Percentiles rank a stretch among this genome's conserved stretches.
Conservation (phyloP, 1,140 invertebrate genomes). For the Eueides isabella region DNA sequence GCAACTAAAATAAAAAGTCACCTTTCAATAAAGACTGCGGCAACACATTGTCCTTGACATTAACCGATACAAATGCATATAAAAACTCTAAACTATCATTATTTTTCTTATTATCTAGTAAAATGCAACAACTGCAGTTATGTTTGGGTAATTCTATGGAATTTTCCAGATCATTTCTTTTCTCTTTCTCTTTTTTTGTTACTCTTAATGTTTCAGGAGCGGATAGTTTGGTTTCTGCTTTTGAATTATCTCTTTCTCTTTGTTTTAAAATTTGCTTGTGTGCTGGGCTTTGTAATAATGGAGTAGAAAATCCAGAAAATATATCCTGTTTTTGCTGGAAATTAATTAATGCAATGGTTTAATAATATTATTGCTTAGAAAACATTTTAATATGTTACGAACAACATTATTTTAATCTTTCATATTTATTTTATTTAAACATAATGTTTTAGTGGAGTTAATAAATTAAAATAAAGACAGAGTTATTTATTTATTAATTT, state of each 20-base stretch:
- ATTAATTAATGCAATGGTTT: neutral
- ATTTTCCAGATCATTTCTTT: conserved; percentile 14
- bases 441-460: no score
- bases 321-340: conserved; percentile 71
- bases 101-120: conserved; percentile 36
- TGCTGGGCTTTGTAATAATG: conserved; percentile 44
- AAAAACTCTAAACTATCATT: conserved; percentile 59
- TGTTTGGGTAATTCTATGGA: conserved; percentile 3
- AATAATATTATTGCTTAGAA: neutral
- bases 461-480: no score
- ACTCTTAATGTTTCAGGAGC: conserved; percentile 22
- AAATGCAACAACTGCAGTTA: conserved; percentile 54
- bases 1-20: conserved; percentile 27
- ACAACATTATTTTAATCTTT: neutral
- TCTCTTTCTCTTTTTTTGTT: conserved; percentile 1
- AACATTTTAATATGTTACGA: no score
- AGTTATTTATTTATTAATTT: no score
- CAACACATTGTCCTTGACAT: conserved; percentile 65
- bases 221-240: conserved; percentile 36
- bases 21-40: conserved; percentile 69
- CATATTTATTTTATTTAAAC: neutral
- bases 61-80: conserved; percentile 68
- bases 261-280: conserved; percentile 50
- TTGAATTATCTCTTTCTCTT: conserved; percentile 44
- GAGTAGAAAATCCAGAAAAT: conserved; percentile 59